Evolutionary conservation across 2,888 invertebrate species (phyloP).

Genomic region (Sipha maydis): DNA sequence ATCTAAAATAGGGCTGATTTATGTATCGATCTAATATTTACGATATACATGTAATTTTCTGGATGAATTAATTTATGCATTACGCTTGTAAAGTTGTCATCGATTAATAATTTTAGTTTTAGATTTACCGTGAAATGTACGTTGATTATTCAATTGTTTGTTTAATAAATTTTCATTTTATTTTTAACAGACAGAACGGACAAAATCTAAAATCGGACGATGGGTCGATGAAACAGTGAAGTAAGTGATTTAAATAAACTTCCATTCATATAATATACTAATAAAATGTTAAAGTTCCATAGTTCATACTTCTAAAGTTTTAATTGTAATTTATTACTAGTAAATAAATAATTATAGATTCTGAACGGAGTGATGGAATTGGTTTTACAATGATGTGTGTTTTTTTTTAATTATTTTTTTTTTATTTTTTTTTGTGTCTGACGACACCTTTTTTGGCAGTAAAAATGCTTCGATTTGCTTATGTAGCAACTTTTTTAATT

Average conservation of each 20-base stretch:
- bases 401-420: too few species aligned
- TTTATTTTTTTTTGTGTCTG: too few species aligned
- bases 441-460: too few species aligned
- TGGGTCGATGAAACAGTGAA: slow-evolving; percentile 58
- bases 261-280: too few species aligned
- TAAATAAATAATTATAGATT: too few species aligned
- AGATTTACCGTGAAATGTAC: not conserved
- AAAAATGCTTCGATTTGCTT: too few species aligned
- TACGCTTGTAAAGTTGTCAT: not conserved
- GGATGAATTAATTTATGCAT: not conserved
- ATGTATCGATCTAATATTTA: not conserved
- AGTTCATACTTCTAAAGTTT: too few species aligned
- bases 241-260: not conserved
- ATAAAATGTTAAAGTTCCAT: too few species aligned
- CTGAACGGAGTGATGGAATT: too few species aligned
- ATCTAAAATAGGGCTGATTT: not conserved
- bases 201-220: slow-evolving; percentile 53
- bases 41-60: not conserved
- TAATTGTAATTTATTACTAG: too few species aligned
- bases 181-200: slow-evolving; percentile 28
- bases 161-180: not conserved
- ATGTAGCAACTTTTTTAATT: too few species aligned
- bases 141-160: not conserved
- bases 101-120: not conserved
- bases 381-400: too few species aligned